Evolutionary conservation across 2,797 vertebrate species (phyloP).

Genomic region (Pangasius mekongensis): DNA sequence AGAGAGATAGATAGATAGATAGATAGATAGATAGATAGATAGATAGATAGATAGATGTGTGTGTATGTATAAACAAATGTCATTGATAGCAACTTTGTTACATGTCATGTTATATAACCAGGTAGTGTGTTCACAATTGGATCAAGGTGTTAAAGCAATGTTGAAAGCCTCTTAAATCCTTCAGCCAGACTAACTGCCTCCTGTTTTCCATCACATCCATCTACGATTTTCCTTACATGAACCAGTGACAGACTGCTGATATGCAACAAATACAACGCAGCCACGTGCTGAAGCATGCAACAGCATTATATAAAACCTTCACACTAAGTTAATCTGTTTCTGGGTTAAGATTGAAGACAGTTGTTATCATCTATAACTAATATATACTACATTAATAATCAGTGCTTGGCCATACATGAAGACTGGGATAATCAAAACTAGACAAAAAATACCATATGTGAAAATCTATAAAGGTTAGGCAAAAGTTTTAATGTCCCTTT

Average conservation of each 20-base stretch:
- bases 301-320: neutral
- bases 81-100: neutral
- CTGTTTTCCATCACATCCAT: neutral
- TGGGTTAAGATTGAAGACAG: neutral
- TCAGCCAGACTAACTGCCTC: constrained; percentile 37
- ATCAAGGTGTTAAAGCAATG: constrained; percentile 53
- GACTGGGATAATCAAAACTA: neutral
- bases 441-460: neutral
- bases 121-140: constrained; percentile 45
- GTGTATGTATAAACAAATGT: neutral
- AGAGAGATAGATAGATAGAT: too few species aligned
- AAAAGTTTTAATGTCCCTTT: neutral
- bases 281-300: neutral
- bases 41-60: too few species aligned
- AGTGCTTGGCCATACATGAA: neutral
- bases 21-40: too few species aligned
- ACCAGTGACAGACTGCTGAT: neutral
- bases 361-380: neutral
- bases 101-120: constrained; percentile 26
- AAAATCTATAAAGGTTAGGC: neutral
- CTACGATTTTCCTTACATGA: neutral
- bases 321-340: neutral
- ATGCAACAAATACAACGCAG: neutral
- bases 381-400: neutral
- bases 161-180: constrained; percentile 35